A percentile compares a stretch with the other conserved stretches of the same genome.
Conservation (phyloP, 2,797 vertebrate genomes). For the Poecilia picta region DNA sequence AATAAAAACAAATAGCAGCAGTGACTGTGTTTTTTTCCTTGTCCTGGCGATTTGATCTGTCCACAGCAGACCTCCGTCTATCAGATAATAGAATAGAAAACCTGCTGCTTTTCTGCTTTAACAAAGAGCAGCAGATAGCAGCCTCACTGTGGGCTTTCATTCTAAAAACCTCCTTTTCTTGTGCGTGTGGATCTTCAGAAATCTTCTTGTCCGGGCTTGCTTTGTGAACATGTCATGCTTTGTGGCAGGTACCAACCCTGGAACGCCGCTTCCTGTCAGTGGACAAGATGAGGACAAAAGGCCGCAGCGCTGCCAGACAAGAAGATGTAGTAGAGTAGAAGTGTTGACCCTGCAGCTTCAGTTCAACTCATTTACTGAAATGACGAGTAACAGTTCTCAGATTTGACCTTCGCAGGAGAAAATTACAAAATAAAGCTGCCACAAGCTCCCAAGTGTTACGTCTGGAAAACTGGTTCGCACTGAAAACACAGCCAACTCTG, state of each 20-base stretch:
- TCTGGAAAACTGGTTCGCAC: not conserved
- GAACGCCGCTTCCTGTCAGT: slow-evolving; percentile 56
- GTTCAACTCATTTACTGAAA: slow-evolving; percentile 34
- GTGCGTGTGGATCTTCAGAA: slow-evolving; percentile 33
- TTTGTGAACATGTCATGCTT: slow-evolving; percentile 68
- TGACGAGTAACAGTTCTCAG: slow-evolving; percentile 34
- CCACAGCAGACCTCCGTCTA: slow-evolving; percentile 13
- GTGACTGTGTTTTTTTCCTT: not conserved
- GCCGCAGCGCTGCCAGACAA: slow-evolving; percentile 39
- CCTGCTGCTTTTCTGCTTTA: slow-evolving; percentile 52
- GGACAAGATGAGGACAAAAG: slow-evolving; percentile 62
- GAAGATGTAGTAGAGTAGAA: slow-evolving; percentile 46
- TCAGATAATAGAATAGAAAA: slow-evolving; percentile 57
- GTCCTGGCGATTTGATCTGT: not conserved
- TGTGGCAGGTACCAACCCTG: slow-evolving; percentile 65
- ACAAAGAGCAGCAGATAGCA: slow-evolving; percentile 67
- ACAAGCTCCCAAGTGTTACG: slow-evolving; percentile 9
- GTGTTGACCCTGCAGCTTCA: slow-evolving; percentile 48
- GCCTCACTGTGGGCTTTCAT: slow-evolving; percentile 23
- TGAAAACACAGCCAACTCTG: not conserved
- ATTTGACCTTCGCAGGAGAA: slow-evolving; percentile 26
- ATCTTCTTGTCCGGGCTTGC: slow-evolving; percentile 45
- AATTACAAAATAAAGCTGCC: slow-evolving; percentile 35
- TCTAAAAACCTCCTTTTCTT: slow-evolving; percentile 29
- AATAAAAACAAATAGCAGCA: not conserved